Percentiles rank a stretch among this genome's conserved stretches.
phyloP scores from a whole-genome alignment of 2,888 invertebrate species.

The Drepanosiphum platanoidis region DNA sequence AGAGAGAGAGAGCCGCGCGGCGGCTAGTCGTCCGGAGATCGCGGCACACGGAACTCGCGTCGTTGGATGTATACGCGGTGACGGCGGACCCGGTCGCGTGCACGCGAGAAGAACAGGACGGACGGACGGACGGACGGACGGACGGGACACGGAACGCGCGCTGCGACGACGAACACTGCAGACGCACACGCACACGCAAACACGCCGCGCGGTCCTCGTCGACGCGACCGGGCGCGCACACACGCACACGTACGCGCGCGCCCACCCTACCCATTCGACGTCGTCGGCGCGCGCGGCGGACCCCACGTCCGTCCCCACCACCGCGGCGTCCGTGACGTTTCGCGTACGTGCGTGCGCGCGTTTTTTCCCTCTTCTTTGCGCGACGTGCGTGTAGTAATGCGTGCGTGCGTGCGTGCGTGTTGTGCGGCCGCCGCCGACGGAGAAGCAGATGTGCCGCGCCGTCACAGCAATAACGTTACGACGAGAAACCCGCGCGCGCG shows the following conservation, averaged over 20 bases:
- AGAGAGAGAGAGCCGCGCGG: not conserved
- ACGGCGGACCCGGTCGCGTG: not conserved
- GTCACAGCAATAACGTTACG: constrained; percentile 5
- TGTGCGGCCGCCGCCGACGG: not conserved
- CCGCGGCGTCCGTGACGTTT: not conserved
- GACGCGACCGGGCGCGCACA: not conserved
- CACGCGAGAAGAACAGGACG: no score
- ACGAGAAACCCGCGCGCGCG: not conserved
- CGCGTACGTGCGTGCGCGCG: constrained; percentile 1
- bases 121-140: not conserved
- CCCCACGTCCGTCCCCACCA: not conserved
- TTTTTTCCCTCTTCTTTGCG: not conserved
- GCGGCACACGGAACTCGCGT: not conserved
- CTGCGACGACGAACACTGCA: not conserved
- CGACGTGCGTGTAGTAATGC: not conserved
- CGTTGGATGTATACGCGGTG: not conserved
- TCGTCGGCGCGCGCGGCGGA: not conserved
- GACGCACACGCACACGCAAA: not conserved
- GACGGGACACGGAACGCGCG: not conserved
- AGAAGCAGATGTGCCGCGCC: constrained; percentile 57
- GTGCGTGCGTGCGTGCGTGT: not conserved
- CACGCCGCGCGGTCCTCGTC: not conserved
- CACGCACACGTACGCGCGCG: constrained; percentile 20
- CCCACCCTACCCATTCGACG: constrained; percentile 41
- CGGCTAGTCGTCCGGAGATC: not conserved